Conservation (phyloP, 2,888 invertebrate genomes). For the Pteria penguin region DNA sequence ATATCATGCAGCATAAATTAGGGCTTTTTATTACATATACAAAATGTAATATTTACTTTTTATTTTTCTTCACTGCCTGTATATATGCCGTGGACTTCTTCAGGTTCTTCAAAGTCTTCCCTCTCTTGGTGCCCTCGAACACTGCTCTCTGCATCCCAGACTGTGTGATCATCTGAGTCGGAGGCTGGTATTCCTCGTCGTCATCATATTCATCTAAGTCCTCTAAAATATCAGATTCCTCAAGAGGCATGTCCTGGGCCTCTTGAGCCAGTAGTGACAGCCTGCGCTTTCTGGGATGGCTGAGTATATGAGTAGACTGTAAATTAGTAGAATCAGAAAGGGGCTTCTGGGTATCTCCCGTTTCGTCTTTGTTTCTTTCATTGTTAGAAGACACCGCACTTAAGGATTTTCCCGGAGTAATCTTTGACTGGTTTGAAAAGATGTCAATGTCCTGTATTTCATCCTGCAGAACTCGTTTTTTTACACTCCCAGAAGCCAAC, state of each 20-base stretch:
- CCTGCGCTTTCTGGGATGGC: slow-evolving; percentile 25
- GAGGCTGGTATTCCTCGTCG: slow-evolving; percentile 14
- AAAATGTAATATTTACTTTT: too few species aligned
- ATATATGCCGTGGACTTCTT: slow-evolving; percentile 25
- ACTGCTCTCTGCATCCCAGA: slow-evolving; percentile 31
- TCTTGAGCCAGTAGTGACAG: slow-evolving; percentile 14
- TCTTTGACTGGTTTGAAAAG: not conserved
- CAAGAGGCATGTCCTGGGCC: not conserved
- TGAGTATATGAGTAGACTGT: not conserved
- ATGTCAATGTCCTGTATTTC: not conserved
- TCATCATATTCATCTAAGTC: slow-evolving; percentile 18
- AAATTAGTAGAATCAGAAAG: not conserved
- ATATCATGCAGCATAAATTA: too few species aligned
- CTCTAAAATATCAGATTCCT: not conserved
- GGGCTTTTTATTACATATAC: too few species aligned
- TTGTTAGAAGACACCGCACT: not conserved
- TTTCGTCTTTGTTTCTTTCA: not conserved
- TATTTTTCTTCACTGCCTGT: not conserved
- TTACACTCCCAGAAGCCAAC: slow-evolving; percentile 29
- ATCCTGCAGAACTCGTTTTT: slow-evolving; percentile 9
- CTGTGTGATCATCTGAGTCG: slow-evolving; percentile 17
- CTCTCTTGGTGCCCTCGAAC: slow-evolving; percentile 25
- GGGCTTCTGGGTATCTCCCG: not conserved
- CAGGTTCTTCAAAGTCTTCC: slow-evolving; percentile 20
- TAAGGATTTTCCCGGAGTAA: not conserved